Percentiles rank a stretch among this genome's conserved stretches.
phyloP scores from a whole-genome alignment of 2,888 invertebrate species.

The Ectemnius lituratus region DNA sequence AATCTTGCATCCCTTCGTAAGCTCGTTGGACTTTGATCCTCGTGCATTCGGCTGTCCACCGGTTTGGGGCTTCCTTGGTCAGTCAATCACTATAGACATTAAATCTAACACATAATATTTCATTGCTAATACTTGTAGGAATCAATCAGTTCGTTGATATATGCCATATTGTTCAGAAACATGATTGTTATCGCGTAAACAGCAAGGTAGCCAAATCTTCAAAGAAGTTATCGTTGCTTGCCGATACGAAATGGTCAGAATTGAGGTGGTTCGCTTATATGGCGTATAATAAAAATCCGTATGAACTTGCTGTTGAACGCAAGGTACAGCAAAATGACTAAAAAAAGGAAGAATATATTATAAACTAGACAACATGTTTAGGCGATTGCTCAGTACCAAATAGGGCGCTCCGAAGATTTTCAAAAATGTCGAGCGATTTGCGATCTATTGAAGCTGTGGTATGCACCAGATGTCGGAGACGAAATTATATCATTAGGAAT shows the following conservation, averaged over 20 bases:
- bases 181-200: constrained; percentile 79
- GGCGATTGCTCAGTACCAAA: constrained; percentile 47
- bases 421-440: constrained; percentile 77
- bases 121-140: constrained; percentile 65
- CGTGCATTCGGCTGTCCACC: constrained; percentile 81
- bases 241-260: constrained; percentile 79
- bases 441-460: constrained; percentile 80
- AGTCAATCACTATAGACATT: constrained; percentile 10
- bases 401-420: constrained; percentile 64
- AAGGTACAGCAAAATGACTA: constrained; percentile 70
- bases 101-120: not conserved
- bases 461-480: constrained; percentile 70
- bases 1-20: constrained; percentile 65
- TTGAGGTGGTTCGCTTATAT: constrained; percentile 80
- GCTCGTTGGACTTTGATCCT: constrained; percentile 77
- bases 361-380: constrained; percentile 15
- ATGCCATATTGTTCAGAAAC: constrained; percentile 79
- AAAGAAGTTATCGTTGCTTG: constrained; percentile 78
- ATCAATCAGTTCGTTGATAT: constrained; percentile 81
- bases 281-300: constrained; percentile 76
- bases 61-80: constrained; percentile 82
- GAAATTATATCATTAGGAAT: constrained; percentile 80
- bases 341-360: too few species aligned
- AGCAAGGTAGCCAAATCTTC: constrained; percentile 78
- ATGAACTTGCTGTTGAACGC: constrained; percentile 73